Base-by-base conservation (phyloP, 2,888 invertebrate genomes). In the Agriotes lineatus region DNA sequence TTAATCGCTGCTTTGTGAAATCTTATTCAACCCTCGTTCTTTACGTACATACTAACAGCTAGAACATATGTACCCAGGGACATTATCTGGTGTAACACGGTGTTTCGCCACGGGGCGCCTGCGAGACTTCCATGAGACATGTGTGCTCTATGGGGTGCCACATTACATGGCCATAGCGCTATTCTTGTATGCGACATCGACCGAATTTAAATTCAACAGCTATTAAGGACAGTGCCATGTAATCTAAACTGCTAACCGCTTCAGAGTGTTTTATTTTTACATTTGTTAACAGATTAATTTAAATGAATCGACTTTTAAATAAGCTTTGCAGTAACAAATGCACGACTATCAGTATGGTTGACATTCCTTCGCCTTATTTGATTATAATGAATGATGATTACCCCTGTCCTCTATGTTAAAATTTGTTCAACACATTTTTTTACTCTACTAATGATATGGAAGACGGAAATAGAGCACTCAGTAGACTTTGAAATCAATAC, bases 31-130 rank as follows among this genome's bases (percentile, higher is more conserved):
- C 70, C 67, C 70, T 70, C 70, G 58, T 70, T 45, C 63, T 63
- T n/a, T n/a, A 61, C 60, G 61, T 57, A 57, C 44, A 56, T 65
- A 69, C 65, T 59, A 69, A 69, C 69, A 69, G 65, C 69, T 66
- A 70, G 58, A 67, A 70, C 70, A 70, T 52, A 63, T 70, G 70
- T 70, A 67, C 58, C 19, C 45, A 59, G 70, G 67, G 58, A 70
- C 68, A 74, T 77, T 74, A 75, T 75, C 74, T 75, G 72, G 74
- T 75, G 76, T 76, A 76, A 77, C 74, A 76, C 74, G 74, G 77
- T 76, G 75, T 76, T 74, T 70, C 76, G 44, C 78, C 59, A 73
- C 74, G 75, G 75, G 76, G 72, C 62, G 72, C 65, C 73, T 66
- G 57, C 67, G 56, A 52, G 63, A 60, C 71, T 72, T 72, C 72